phyloP scores from a whole-genome alignment of 2,797 vertebrate genomes.

The Rhinoraja longicauda region DNA sequence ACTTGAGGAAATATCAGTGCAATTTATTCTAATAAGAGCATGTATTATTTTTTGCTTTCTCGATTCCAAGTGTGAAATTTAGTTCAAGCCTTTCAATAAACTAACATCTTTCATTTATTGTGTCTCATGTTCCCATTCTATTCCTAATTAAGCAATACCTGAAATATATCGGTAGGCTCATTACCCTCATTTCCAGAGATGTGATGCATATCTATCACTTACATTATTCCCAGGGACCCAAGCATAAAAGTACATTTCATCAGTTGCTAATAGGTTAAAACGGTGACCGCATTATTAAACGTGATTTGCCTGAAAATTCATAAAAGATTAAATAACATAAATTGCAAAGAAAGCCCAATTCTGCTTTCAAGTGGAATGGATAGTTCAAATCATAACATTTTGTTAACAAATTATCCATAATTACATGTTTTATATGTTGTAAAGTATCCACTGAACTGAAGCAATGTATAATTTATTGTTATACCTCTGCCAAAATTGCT shows the following conservation, averaged over 20 bases:
- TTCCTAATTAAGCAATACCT: slow-evolving; percentile 25
- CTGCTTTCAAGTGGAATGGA: slow-evolving; percentile 28
- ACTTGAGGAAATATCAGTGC: background rate
- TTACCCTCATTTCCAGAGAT: slow-evolving; percentile 1
- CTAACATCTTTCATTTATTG: background rate
- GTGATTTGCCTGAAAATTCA: background rate
- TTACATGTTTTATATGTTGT: slow-evolving; percentile 36
- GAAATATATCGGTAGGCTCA: background rate
- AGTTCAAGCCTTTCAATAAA: background rate
- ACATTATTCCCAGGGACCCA: slow-evolving; percentile 17
- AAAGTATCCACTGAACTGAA: slow-evolving; percentile 30
- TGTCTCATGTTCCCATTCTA: background rate
- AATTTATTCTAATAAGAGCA: slow-evolving; percentile 6
- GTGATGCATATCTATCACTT: slow-evolving; percentile 6
- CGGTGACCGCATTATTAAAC: slow-evolving; percentile 32
- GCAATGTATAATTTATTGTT: slow-evolving; percentile 37
- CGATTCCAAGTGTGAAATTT: slow-evolving; percentile 13
- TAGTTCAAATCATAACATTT: slow-evolving; percentile 34
- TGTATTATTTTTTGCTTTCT: slow-evolving; percentile 7
- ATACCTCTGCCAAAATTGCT: slow-evolving; percentile 6
- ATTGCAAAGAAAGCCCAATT: slow-evolving; percentile 26
- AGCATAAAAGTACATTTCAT: slow-evolving; percentile 29
- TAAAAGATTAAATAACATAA: slow-evolving; percentile 24
- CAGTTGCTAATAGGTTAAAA: slow-evolving; percentile 32
- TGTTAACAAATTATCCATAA: slow-evolving; percentile 39